Evolutionary conservation across 23 tunicate genomes (phyloP), one percentile per base, ranked within the genome.

Genomic region (Pegea sp.): DNA sequence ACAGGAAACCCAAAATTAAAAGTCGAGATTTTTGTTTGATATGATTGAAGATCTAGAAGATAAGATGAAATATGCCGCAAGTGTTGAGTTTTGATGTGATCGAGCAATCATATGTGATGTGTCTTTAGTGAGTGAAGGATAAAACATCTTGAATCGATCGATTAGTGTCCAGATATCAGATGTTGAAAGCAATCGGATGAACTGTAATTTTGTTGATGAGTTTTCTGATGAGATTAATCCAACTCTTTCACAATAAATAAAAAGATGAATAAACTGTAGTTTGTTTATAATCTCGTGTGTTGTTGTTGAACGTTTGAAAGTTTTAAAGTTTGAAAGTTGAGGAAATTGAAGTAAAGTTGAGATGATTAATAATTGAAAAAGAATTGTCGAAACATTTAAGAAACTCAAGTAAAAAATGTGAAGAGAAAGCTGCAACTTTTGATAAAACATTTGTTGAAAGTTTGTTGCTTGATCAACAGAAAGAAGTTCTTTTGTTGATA

Each of bases 1-100:
- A 22, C 28, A 4, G 26, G n/a, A 21, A 34, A 30, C 18, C 4
- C 32, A 24, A 22, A 26, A 22, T 52, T 49, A 32, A 49, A 30
- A 1, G 18, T 59, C 19, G 79, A 72, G 57, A 63, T 70, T 80
- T 28, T 64, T 80, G n/a, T 61, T 71, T 38, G 93, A 80, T 43
- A 80, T 80, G 93, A 22, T 80, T 34, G 75, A 71, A 29, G 93
- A 80, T 50, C 42, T 80, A 26, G 93, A 80, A 54, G 79, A 80
- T 55, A 72, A 61, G 34, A 13, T 80, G 29, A 33, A 48, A 32
- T 56, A 44, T 24, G 59, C 72, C 11, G 80, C 73, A 28, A 55
- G 51, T 48, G 30, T 71, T 24, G 93, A 80, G 33, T 72, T 34
- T 61, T 69, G 52, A 22, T 33, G 73, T 28, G 52, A 66, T 28